Percentiles rank a stretch among this genome's conserved stretches.
phyloP scores from a whole-genome alignment of 2,888 invertebrate species.

The Atethmia centrago region DNA sequence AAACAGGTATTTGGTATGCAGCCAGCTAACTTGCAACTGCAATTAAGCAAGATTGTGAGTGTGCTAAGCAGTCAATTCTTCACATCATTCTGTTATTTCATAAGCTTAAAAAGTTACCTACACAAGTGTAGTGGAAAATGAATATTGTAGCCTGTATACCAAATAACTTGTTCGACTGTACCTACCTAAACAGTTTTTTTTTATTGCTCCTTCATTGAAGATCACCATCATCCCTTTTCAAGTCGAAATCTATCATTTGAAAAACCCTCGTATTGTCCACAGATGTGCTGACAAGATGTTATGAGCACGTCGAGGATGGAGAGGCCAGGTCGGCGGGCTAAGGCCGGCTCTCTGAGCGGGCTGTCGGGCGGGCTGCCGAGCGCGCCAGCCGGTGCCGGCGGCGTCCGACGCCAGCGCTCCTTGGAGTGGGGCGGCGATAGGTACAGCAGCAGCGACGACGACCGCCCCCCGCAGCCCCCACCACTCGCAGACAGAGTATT shows the following conservation, averaged over 20 bases:
- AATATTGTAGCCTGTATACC: neutral
- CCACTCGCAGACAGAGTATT: conserved; percentile 89
- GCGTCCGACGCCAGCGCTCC: conserved; percentile 90
- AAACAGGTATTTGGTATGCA: neutral
- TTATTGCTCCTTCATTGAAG: neutral
- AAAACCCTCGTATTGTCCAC: conserved; percentile 59
- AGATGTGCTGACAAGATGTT: conserved; percentile 82
- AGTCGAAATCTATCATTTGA: neutral
- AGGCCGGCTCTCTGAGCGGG: conserved; percentile 87
- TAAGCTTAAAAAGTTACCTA: neutral
- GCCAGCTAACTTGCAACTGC: neutral
- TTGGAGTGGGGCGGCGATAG: conserved; percentile 91
- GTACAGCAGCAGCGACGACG: conserved; percentile 90
- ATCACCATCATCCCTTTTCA: neutral
- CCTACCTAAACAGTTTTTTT: neutral
- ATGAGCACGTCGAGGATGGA: conserved; percentile 85
- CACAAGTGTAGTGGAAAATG: neutral
- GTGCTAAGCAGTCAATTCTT: neutral
- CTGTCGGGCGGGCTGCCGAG: conserved; percentile 82
- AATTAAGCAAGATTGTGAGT: too few relatives aligned
- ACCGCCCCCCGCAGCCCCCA: conserved; percentile 87
- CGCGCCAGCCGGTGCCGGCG: conserved; percentile 68
- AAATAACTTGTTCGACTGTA: neutral
- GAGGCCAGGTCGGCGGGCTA: conserved; percentile 85
- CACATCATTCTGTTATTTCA: neutral